Base-by-base conservation (phyloP, 2,797 vertebrate genomes). In the Rhynchotus rufescens region DNA sequence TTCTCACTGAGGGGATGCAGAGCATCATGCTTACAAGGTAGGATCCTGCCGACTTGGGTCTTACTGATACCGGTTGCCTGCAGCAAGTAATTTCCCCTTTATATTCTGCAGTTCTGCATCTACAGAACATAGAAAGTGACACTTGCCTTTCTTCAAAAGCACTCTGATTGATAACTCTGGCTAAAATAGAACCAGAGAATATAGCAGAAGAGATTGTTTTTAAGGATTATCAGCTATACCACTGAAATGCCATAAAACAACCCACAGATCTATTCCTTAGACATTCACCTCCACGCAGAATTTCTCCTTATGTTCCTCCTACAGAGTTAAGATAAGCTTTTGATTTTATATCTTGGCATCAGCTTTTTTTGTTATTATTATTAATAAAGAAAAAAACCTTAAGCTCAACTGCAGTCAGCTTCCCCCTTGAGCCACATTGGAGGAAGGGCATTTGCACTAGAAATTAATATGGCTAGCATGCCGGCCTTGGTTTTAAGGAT, bases 391-490 rank as follows among this genome's bases (percentile, higher is more conserved):
- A 65, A 30, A 45, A 45, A n/a, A n/a, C 14, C 0, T 0, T 71
- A 45, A 79, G 62, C 25, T 28, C 61, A 44, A 47, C 12, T 76
- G 25, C 64, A 59, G 38, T 76, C 71, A 65, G 34, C 67, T 54
- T 26, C 40, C 16, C 78, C n/a, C 66, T 1, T 57, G 65, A 67
- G 77, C 49, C 84, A 28, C n/a, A 59, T 15, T 11, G 16, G 57
- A 65, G 49, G 65, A 85, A 86, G 19, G n/a, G 45, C 54, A 54
- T 89, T 92, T 93, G 22, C 62, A 47, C 64, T 84, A 51, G 71
- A 76, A 90, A 92, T 94, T 95, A 93, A 73, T 59, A 94, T 88
- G 84, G 57, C 42, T 89, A 12, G 72, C 77, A 44, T 93, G 88
- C 84, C 86, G 86, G 82, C 74, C 78, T 92, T 77, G 68, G 40